phyloP scores from a whole-genome alignment of 2,797 vertebrate species.

The Argentina silus region DNA sequence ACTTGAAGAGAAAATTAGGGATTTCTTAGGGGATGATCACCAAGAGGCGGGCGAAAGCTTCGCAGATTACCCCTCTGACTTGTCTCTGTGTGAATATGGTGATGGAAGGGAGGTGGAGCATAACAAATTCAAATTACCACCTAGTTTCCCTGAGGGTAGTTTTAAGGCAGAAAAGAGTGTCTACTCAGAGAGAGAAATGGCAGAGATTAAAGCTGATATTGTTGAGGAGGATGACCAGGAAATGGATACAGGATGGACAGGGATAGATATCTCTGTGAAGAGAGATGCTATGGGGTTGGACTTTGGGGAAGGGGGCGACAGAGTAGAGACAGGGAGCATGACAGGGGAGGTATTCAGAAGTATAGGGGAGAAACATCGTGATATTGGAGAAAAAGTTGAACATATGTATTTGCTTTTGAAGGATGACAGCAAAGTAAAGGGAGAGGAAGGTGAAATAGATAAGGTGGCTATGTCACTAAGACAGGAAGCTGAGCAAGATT shows the following conservation, averaged over 20 bases:
- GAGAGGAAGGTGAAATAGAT: neutral
- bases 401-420: neutral
- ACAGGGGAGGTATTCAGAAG: neutral
- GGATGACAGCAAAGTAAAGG: neutral
- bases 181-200: conserved; percentile 10
- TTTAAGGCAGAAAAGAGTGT: conserved; percentile 2
- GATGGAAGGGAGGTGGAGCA: conserved; percentile 21
- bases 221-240: conserved; percentile 36
- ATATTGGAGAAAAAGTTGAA: no score
- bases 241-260: conserved; percentile 47
- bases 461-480: neutral
- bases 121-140: neutral
- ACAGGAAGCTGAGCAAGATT: neutral
- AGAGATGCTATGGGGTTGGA: conserved; percentile 1
- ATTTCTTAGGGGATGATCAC: conserved; percentile 78
- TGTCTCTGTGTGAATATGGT: conserved; percentile 68
- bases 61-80: conserved; percentile 77
- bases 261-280: conserved; percentile 22
- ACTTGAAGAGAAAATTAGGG: conserved; percentile 57
- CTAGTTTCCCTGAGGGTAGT: conserved; percentile 1
- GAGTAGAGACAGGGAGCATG: neutral
- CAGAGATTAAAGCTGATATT: neutral
- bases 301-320: conserved; percentile 1
- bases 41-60: conserved; percentile 75
- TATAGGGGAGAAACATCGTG: neutral